phyloP scores from a whole-genome alignment of 2,888 invertebrate genomes.

The Caradrina clavipalpis region DNA sequence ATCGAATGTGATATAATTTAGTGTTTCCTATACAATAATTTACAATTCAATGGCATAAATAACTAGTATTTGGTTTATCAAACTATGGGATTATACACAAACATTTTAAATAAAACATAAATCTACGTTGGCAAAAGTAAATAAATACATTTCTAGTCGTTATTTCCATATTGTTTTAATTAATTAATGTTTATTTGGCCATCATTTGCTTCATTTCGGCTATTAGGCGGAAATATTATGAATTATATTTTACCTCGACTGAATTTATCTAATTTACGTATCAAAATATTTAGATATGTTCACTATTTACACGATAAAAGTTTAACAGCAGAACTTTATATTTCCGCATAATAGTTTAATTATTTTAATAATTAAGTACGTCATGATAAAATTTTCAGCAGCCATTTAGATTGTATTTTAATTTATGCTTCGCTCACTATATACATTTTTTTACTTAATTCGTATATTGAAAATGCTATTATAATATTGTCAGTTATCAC shows the following conservation, averaged over 20 bases:
- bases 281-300: constrained; percentile 54
- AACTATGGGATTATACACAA: neutral
- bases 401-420: constrained; percentile 14
- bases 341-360: neutral
- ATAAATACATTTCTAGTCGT: neutral
- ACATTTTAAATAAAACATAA: neutral
- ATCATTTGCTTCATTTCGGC: constrained; percentile 21
- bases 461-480: constrained; percentile 32
- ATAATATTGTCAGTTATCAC: constrained; percentile 55
- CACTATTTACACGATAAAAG: constrained; percentile 40
- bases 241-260: constrained; percentile 11
- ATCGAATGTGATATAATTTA: constrained; percentile 3
- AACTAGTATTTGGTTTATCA: constrained; percentile 13
- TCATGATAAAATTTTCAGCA: constrained; percentile 4
- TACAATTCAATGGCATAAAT: constrained; percentile 9
- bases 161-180: neutral
- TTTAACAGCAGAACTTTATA: constrained; percentile 14
- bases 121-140: constrained; percentile 12
- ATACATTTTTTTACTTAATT: neutral
- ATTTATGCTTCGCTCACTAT: neutral
- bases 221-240: constrained; percentile 42
- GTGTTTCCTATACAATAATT: neutral
- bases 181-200: constrained; percentile 22
- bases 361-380: neutral
- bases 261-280: constrained; percentile 42